These are phyloP conservation scores for Archilochus colubris DNA, from an alignment of 2,113 vertebrate genomes.

Conservation along the genomic window DNA sequence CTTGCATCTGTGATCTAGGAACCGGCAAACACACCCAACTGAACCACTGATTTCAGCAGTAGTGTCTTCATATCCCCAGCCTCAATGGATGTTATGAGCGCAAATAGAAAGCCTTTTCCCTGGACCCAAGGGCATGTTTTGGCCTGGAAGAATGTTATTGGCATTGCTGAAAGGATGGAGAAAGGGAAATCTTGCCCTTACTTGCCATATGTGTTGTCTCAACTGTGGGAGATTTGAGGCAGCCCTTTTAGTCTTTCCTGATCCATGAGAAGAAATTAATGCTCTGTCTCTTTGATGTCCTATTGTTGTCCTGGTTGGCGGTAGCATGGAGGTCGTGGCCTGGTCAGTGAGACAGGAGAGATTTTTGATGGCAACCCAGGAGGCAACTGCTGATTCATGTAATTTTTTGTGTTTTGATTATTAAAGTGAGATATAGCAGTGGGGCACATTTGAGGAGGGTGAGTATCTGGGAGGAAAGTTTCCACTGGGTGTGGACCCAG, in stretches of 20 bases:
- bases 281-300: background rate
- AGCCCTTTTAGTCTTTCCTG: background rate
- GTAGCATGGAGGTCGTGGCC: background rate
- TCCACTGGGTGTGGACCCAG: accelerated
- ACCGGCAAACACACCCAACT: background rate
- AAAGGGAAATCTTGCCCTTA: background rate
- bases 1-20: background rate
- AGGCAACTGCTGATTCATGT: accelerated
- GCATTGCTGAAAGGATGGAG: background rate
- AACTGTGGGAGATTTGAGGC: background rate
- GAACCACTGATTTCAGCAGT: background rate
- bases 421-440: background rate
- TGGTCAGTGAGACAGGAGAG: background rate
- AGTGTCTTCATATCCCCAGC: background rate
- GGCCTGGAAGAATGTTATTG: background rate
- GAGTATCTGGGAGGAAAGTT: background rate
- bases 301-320: background rate
- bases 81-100: background rate
- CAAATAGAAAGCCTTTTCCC: background rate
- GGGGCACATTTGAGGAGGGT: background rate
- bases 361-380: background rate
- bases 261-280: background rate
- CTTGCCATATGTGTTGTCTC: accelerated
- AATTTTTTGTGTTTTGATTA: background rate
- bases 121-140: background rate